phyloP scores from a whole-genome alignment of 2,888 invertebrate genomes.

The Drosophila quinaria region DNA sequence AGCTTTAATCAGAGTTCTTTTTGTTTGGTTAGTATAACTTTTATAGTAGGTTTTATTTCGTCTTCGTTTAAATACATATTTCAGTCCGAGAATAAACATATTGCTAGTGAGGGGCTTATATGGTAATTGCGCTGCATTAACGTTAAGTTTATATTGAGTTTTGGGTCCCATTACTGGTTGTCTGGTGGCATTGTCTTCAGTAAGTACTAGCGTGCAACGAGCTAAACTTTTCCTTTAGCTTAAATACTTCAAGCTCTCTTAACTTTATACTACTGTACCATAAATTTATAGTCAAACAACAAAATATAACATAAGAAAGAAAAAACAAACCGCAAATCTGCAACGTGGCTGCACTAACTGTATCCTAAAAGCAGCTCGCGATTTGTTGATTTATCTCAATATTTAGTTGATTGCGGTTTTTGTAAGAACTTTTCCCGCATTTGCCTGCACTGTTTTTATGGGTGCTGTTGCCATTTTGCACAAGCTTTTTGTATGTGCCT shows the following conservation, averaged over 20 bases:
- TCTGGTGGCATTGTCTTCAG: slow-evolving; percentile 43
- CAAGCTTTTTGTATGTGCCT: slow-evolving; percentile 61
- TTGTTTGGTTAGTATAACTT: not conserved
- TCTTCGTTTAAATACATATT: not conserved
- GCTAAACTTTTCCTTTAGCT: slow-evolving; percentile 51
- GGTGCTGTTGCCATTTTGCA: slow-evolving; percentile 59
- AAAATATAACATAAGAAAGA: not conserved
- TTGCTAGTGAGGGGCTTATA: slow-evolving; percentile 14
- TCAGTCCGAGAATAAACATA: slow-evolving; percentile 13
- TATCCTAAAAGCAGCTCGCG: slow-evolving; percentile 28
- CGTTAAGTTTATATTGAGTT: slow-evolving; percentile 33
- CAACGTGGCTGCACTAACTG: slow-evolving; percentile 24
- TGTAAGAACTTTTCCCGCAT: slow-evolving; percentile 41
- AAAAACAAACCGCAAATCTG: slow-evolving; percentile 35
- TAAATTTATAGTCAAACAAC: slow-evolving; percentile 12
- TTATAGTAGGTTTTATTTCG: not conserved
- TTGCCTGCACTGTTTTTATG: slow-evolving; percentile 48
- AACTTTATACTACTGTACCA: slow-evolving; percentile 31
- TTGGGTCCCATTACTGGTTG: slow-evolving; percentile 36
- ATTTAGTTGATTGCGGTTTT: slow-evolving; percentile 30
- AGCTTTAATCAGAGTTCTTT: not conserved
- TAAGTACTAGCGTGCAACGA: slow-evolving; percentile 54
- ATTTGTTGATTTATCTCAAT: slow-evolving; percentile 6
- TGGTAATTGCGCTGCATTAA: slow-evolving; percentile 26
- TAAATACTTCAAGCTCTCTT: slow-evolving; percentile 38